Evolutionary conservation across 2,113 vertebrate genomes (phyloP).

Genomic region (Siniperca chuatsi): DNA sequence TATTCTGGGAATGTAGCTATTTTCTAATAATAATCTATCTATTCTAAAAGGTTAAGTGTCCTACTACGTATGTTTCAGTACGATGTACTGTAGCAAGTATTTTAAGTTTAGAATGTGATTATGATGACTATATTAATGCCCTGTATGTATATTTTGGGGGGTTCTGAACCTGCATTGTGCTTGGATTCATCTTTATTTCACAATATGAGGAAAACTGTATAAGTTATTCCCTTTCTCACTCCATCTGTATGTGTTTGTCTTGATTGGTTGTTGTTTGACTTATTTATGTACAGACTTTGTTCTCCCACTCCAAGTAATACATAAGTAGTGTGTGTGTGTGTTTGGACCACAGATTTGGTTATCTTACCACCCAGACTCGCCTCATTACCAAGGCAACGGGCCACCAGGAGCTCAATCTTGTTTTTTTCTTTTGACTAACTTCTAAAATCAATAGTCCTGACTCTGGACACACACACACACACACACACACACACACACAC

Average conservation of each 20-base stretch:
- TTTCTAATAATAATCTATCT: not conserved
- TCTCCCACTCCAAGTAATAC: not conserved
- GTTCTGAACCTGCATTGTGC: not conserved
- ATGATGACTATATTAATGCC: not conserved
- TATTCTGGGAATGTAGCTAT: not conserved
- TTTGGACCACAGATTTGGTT: not conserved
- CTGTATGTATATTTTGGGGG: not conserved
- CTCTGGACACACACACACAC: conserved; percentile 5
- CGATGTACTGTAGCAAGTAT: not conserved
- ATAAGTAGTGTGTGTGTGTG: not conserved
- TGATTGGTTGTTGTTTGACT: conserved; percentile 4
- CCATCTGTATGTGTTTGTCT: not conserved
- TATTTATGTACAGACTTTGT: not conserved
- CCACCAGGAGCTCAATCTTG: conserved; percentile 15
- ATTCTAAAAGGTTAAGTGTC: conserved; percentile 36
- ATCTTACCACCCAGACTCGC: conserved; percentile 18
- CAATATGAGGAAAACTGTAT: not conserved
- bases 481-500: conserved; percentile 4
- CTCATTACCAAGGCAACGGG: conserved; percentile 45
- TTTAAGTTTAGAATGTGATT: conserved; percentile 9
- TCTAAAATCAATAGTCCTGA: conserved; percentile 38
- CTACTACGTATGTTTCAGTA: conserved; percentile 7
- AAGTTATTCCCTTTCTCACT: not conserved
- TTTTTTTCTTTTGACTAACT: conserved; percentile 26
- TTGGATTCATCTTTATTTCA: not conserved